Percentiles rank a stretch among this genome's conserved stretches.
phyloP scores from a whole-genome alignment of 2,113 vertebrate genomes.

The Python bivittatus region DNA sequence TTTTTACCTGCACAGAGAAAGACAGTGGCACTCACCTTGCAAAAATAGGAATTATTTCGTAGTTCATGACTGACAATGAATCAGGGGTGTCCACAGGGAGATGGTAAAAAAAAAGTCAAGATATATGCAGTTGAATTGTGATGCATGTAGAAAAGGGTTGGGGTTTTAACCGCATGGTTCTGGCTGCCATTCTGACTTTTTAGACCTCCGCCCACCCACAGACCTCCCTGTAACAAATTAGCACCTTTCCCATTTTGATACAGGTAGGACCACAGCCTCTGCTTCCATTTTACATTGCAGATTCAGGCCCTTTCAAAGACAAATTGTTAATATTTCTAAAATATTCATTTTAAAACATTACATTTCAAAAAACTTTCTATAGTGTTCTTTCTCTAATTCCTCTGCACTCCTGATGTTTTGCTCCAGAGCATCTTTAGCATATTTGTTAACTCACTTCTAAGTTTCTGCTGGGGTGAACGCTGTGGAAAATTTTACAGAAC shows the following conservation, averaged over 20 bases:
- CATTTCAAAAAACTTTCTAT: neutral
- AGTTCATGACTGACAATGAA: neutral
- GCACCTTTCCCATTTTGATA: neutral
- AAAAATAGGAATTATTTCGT: neutral
- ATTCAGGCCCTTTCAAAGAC: neutral
- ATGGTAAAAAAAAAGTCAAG: neutral
- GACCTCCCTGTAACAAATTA: neutral
- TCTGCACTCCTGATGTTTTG: neutral
- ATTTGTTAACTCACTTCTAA: neutral
- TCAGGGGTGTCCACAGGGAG: neutral
- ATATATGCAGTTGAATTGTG: neutral
- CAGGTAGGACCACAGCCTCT: neutral
- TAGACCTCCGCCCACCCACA: neutral
- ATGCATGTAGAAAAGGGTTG: neutral
- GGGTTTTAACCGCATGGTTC: neutral
- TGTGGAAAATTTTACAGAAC: neutral
- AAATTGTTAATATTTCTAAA: neutral
- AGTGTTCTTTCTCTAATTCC: neutral
- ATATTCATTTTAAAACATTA: neutral
- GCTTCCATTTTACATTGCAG: neutral
- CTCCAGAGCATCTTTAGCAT: neutral
- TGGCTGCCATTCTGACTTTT: neutral
- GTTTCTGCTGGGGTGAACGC: neutral
- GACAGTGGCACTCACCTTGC: neutral
- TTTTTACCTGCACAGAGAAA: neutral